Evolutionary conservation across 2,888 invertebrate species (phyloP).

Genomic region (Sthenelais limicola): DNA sequence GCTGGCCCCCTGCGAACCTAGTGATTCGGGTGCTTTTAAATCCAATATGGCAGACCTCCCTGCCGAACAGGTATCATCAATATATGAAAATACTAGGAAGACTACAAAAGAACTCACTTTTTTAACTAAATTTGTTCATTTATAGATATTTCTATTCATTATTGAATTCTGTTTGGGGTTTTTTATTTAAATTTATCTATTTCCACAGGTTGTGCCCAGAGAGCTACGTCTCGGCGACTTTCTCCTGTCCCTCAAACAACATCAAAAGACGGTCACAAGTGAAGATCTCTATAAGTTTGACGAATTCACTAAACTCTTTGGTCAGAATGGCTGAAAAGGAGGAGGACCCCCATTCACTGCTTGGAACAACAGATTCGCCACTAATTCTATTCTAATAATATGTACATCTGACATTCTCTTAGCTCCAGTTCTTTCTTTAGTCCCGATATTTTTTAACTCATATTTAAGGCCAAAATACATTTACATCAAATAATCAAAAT

Average conservation of each 20-base stretch:
- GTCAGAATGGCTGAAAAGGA: constrained; percentile 60
- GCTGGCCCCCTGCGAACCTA: constrained; percentile 55
- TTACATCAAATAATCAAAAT: too few species aligned
- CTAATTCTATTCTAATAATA: too few species aligned
- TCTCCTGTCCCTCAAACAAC: constrained; percentile 57
- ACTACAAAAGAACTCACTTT: background rate
- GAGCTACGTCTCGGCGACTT: constrained; percentile 60
- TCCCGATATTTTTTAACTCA: too few species aligned
- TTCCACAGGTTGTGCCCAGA: constrained; percentile 58
- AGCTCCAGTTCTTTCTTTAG: too few species aligned
- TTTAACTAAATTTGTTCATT: background rate
- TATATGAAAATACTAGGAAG: background rate
- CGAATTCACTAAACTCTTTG: constrained; percentile 61
- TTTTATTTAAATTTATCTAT: background rate
- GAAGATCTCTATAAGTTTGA: constrained; percentile 61
- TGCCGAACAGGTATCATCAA: constrained; percentile 56
- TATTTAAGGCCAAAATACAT: too few species aligned
- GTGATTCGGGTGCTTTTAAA: constrained; percentile 53
- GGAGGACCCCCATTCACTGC: too few species aligned
- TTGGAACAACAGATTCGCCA: too few species aligned
- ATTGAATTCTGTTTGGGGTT: background rate
- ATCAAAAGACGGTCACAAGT: constrained; percentile 62
- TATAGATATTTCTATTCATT: background rate
- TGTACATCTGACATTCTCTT: too few species aligned
- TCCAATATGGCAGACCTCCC: constrained; percentile 59